Evolutionary conservation across 2,113 vertebrate genomes (phyloP), one percentile per base, ranked within the genome.

Genomic region (Origma solitaria): DNA sequence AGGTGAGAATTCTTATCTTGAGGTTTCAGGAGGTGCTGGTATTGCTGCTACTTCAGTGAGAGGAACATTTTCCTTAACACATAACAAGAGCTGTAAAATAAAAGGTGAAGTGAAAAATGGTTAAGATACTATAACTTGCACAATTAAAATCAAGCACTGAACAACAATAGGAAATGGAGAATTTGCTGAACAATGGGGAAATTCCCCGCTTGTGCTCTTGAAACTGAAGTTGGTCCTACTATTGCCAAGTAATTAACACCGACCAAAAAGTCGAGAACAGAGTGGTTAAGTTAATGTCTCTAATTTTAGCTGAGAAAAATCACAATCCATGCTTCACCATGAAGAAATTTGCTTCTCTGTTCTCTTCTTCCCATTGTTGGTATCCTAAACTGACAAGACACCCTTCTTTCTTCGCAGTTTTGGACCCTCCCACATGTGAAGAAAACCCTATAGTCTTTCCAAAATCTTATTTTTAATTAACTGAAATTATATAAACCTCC

Each of bases 1-100:
- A 91, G 96, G 86, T 64, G 93, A 92, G 93, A 95, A 93, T 90
- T 86, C 79, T 93, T 90, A 90, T 90, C 93, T 94, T 73, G 75
- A 66, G 20, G 38, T 33, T 96, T 90, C 95, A 92, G 93, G 64
- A 93, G 87, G 89, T 86, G 64, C 54, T 75, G 53, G 31, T 71
- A 5, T 13, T 42, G 73, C 71, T 91, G 88, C 53, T 89, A 27
- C 90, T 83, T 60, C 65, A 69, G 37, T 54, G 93, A 57, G 56
- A 72, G 33, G 37, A 86, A 47, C 58, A 4, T 78, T 88, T 93
- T 90, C 79, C 61, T 86, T 90, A 75, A 45, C 51, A 47, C 15
- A 2, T 10, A 93, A 21, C 35, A 87, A 45, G 71, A 58, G 57
- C 62, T 65, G 28, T 82, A 75, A 93, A 95, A 92, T 86, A 89